These are phyloP conservation scores for Amphimallon solstitiale DNA, from an alignment of 2,888 invertebrate species.

Conservation along the genomic window DNA sequence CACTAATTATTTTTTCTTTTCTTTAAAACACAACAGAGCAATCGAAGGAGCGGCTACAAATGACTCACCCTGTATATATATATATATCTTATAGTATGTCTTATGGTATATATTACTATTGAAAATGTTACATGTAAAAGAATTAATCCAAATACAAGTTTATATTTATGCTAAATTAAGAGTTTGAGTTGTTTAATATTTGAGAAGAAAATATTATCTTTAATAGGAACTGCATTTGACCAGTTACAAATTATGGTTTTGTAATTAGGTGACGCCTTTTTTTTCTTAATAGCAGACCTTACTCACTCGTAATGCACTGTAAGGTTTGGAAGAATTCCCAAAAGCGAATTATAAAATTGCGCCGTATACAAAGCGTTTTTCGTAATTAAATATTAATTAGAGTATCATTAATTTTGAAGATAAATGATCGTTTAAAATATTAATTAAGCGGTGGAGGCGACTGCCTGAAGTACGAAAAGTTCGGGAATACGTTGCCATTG, in stretches of 20 bases:
- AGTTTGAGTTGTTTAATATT: too few relatives aligned
- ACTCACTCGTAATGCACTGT: not conserved
- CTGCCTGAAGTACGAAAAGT: slow-evolving; percentile 25
- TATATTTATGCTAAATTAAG: too few relatives aligned
- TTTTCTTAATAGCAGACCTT: slow-evolving; percentile 16
- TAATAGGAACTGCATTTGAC: not conserved
- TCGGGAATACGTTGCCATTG: slow-evolving; percentile 10
- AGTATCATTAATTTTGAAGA: slow-evolving; percentile 60
- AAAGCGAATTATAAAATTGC: slow-evolving; percentile 19
- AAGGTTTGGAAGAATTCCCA: not conserved
- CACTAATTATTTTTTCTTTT: too few relatives aligned
- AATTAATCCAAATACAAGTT: too few relatives aligned
- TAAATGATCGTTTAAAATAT: slow-evolving; percentile 59
- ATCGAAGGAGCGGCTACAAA: too few relatives aligned
- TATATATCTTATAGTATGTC: too few relatives aligned
- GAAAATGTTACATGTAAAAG: too few relatives aligned
- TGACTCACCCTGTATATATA: too few relatives aligned
- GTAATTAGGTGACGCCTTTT: slow-evolving; percentile 19
- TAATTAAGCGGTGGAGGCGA: slow-evolving; percentile 51
- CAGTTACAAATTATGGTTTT: slow-evolving; percentile 5
- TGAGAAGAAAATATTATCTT: too few relatives aligned
- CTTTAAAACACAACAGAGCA: too few relatives aligned
- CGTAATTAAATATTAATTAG: slow-evolving; percentile 60
- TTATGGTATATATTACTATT: too few relatives aligned
- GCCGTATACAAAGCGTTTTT: slow-evolving; percentile 50